phyloP scores from a whole-genome alignment of 92 coral and sea anemone genomes.

The Palythoa caribaeorum region DNA sequence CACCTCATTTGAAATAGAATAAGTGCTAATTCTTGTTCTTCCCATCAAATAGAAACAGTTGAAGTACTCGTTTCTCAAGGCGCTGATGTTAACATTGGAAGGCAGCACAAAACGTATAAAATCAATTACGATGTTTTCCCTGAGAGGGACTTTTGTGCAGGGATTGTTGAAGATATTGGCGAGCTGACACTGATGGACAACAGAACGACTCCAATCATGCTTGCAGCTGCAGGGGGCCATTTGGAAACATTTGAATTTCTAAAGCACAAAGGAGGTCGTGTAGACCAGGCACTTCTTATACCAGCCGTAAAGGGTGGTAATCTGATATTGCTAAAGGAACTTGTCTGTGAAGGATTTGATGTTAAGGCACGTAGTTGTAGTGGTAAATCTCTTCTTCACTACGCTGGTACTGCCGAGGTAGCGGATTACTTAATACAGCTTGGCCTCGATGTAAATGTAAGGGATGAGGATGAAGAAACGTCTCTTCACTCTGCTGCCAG shows the following conservation, averaged over 20 bases:
- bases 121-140: constrained; percentile 11
- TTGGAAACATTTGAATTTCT: neutral
- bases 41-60: neutral
- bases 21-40: no score
- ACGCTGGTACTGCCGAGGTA: neutral
- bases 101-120: neutral
- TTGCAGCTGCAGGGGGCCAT: constrained; percentile 25
- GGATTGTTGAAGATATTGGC: neutral
- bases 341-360: neutral
- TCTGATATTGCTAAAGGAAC: neutral
- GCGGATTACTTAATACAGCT: neutral
- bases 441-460: constrained; percentile 11
- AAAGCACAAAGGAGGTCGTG: neutral
- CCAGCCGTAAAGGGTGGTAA: constrained; percentile 28
- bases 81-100: neutral
- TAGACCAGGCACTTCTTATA: constrained; percentile 10
- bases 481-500: constrained; percentile 17
- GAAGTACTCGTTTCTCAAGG: neutral
- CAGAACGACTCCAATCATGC: constrained; percentile 23
- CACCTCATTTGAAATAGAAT: no score
- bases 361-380: neutral
- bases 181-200: neutral
- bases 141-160: constrained; percentile 3
- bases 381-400: neutral
- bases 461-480: neutral